Percentiles rank a stretch among this genome's conserved stretches.
phyloP scores from a whole-genome alignment of 2,113 vertebrate species.

The Cyanistes caeruleus region DNA sequence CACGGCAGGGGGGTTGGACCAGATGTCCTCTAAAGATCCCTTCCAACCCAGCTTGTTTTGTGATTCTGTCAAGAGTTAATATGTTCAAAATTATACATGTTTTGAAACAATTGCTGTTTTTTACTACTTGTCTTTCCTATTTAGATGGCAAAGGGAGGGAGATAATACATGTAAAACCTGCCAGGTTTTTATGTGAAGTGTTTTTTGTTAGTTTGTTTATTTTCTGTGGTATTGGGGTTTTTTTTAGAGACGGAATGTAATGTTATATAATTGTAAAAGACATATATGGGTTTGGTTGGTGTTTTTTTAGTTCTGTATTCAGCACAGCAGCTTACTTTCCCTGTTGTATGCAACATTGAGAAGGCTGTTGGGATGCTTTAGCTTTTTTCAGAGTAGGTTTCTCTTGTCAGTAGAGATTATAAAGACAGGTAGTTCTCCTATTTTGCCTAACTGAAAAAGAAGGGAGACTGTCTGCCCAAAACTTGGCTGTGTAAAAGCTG shows the following conservation, averaged over 20 bases:
- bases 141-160: neutral
- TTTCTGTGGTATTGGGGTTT: neutral
- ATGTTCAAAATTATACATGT: neutral
- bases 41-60: neutral
- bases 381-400: neutral
- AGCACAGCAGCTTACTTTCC: neutral
- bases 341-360: neutral
- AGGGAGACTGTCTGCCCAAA: neutral
- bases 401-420: neutral
- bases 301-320: neutral
- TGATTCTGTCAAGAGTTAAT: neutral
- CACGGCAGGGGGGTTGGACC: neutral
- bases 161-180: neutral
- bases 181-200: neutral
- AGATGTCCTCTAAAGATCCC: neutral
- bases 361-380: neutral
- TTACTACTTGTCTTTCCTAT: neutral
- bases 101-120: neutral
- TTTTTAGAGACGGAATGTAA: neutral
- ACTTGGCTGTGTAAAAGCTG: neutral
- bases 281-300: neutral
- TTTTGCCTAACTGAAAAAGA: neutral
- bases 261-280: neutral
- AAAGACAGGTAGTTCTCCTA: neutral
- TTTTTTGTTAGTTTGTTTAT: neutral